A percentile compares a stretch with the other conserved stretches of the same genome.
These are phyloP conservation scores for Eubasilissa splendida DNA, from an alignment of 2,888 invertebrate genomes.

Conservation along the genomic window DNA sequence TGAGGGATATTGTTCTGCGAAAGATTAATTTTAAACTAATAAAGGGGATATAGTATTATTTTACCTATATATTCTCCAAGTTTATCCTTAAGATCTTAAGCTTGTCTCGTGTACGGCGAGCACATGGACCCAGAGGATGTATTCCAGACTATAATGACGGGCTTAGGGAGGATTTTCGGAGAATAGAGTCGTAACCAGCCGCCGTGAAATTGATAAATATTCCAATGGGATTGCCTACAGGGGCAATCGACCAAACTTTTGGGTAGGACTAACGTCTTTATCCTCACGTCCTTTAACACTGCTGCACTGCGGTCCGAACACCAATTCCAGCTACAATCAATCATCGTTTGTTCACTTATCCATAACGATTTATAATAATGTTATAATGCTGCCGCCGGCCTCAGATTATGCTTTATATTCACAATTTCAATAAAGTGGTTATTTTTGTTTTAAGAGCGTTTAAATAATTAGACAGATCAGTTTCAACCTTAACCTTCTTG, in stretches of 20 bases:
- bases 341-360: no score
- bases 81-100: slow-evolving; percentile 26
- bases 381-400: no score
- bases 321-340: no score
- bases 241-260: slow-evolving; percentile 25
- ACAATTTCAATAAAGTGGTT: no score
- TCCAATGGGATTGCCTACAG: slow-evolving; percentile 28
- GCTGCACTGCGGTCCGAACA: no score
- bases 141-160: slow-evolving; percentile 33
- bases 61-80: slow-evolving; percentile 14
- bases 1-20: background rate
- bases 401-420: no score
- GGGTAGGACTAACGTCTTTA: slow-evolving; percentile 13
- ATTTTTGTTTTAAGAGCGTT: no score
- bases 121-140: slow-evolving; percentile 33
- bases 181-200: slow-evolving; percentile 38
- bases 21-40: background rate
- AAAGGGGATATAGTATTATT: background rate
- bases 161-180: slow-evolving; percentile 36
- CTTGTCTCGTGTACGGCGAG: background rate
- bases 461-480: no score
- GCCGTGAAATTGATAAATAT: slow-evolving; percentile 52
- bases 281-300: no score
- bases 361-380: no score
- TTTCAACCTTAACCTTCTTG: no score